Conservation (phyloP, 2,797 vertebrate genomes). For the Graptemys geographica region DNA sequence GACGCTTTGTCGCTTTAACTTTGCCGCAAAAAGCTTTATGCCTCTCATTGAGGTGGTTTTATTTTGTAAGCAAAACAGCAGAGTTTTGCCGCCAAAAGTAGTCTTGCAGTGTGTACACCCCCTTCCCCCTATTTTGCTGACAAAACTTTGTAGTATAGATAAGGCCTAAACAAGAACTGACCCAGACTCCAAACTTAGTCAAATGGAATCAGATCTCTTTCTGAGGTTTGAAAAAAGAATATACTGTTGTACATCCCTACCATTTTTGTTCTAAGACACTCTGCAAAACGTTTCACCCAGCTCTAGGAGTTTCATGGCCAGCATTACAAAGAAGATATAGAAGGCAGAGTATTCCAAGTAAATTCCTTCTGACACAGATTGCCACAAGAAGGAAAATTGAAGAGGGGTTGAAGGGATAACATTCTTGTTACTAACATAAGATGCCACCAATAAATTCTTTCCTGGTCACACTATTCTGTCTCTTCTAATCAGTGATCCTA, state of each 20-base stretch:
- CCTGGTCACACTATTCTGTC: background rate
- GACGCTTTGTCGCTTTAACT: no score
- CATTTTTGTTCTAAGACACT: background rate
- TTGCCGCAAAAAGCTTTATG: no score
- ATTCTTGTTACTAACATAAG: background rate
- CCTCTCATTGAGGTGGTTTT: no score
- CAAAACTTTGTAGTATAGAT: no score
- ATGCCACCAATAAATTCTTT: background rate
- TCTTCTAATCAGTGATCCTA: background rate
- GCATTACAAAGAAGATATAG: accelerated
- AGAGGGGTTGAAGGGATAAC: background rate
- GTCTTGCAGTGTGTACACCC: no score
- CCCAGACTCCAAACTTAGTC: background rate
- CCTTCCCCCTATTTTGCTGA: no score
- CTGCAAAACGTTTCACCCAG: background rate
- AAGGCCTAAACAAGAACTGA: background rate
- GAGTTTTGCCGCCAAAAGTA: no score
- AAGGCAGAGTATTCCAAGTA: accelerated
- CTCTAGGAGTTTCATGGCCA: background rate
- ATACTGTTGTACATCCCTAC: background rate
- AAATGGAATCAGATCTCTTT: background rate
- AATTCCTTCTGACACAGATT: background rate
- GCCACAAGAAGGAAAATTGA: background rate
- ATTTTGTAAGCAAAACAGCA: no score
- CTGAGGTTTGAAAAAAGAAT: accelerated